phyloP scores from a whole-genome alignment of 2,888 invertebrate species.

The Osmoderma eremita region DNA sequence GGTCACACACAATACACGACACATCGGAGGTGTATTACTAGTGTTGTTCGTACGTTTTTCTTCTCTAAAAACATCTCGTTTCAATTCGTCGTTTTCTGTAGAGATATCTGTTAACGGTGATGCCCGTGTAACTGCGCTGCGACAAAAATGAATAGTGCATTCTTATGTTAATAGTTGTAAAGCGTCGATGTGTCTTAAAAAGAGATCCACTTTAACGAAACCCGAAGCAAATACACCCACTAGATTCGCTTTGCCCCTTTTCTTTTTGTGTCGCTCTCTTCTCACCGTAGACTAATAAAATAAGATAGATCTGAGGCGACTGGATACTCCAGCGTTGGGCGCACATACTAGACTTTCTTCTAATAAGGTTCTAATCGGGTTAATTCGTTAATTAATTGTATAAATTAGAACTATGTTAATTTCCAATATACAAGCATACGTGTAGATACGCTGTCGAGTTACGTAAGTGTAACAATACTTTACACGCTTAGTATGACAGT shows the following conservation, averaged over 20 bases:
- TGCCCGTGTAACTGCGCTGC: conserved; percentile 23
- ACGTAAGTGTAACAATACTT: background rate
- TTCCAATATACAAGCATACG: background rate
- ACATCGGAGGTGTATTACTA: conserved; percentile 28
- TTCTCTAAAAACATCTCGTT: conserved; percentile 4
- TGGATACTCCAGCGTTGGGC: conserved; percentile 2
- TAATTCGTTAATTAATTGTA: conserved; percentile 1
- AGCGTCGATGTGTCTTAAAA: conserved; percentile 41
- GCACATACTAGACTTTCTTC: background rate
- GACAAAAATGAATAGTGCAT: conserved; percentile 42
- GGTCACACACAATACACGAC: conserved; percentile 35
- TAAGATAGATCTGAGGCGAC: conserved; percentile 20
- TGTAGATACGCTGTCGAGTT: background rate
- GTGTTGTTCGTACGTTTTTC: conserved; percentile 11
- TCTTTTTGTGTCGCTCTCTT: conserved; percentile 1
- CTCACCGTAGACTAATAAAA: background rate
- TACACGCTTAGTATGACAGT: background rate
- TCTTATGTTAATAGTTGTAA: conserved; percentile 45
- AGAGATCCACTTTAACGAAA: conserved; percentile 49
- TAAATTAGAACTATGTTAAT: conserved; percentile 21
- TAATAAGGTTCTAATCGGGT: background rate
- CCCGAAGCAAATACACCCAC: conserved; percentile 48
- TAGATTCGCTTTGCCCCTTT: background rate
- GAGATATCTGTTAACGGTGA: background rate
- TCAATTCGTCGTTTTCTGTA: conserved; percentile 5